Base-by-base conservation (phyloP, 1,140 invertebrate species). In the Tetraneura akinire region DNA sequence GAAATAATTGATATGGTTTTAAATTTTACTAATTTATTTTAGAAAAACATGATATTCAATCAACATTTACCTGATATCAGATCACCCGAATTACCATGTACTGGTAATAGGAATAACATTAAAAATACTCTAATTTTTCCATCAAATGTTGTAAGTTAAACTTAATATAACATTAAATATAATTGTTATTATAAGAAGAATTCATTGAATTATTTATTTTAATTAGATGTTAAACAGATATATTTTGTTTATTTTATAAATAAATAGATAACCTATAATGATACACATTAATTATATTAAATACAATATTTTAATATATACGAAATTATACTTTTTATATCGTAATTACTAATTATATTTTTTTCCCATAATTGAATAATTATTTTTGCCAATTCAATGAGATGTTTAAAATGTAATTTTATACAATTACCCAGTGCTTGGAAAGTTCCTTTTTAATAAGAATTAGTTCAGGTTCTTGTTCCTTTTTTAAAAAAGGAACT, bases 291-390 rank as follows among this genome's bases (percentile, higher is more conserved):
- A 14, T 66, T 8, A 10, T 51, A 18, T 29, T 29, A 29, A 45
- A 71, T 71, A 51, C 49, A 45, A 71, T 71, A 71, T 16, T 23
- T 70, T 4, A 71, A 47, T 71, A 37, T n/a, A n/a, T n/a, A n/a
- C n/a, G n/a, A n/a, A n/a, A n/a, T n/a, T n/a, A n/a, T n/a, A n/a
- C n/a, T n/a, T n/a, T n/a, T n/a, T n/a, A n/a, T n/a, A n/a, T n/a
- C n/a, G n/a, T n/a, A n/a, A n/a, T n/a, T n/a, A n/a, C n/a, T n/a
- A n/a, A n/a, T n/a, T n/a, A n/a, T n/a, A n/a, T n/a, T n/a, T n/a
- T n/a, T 37, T 37, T 37, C 32, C 8, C 8, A 37, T 37, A 37
- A 37, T 37, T 37, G 8, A 37, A n/a, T n/a, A n/a, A n/a, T n/a
- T n/a, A n/a, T n/a, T 37, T 37, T 37, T 37, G 32, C 8, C 8